These are phyloP conservation scores for Micropterix aruncella DNA, from an alignment of 2,888 invertebrate genomes.

Conservation along the genomic window DNA sequence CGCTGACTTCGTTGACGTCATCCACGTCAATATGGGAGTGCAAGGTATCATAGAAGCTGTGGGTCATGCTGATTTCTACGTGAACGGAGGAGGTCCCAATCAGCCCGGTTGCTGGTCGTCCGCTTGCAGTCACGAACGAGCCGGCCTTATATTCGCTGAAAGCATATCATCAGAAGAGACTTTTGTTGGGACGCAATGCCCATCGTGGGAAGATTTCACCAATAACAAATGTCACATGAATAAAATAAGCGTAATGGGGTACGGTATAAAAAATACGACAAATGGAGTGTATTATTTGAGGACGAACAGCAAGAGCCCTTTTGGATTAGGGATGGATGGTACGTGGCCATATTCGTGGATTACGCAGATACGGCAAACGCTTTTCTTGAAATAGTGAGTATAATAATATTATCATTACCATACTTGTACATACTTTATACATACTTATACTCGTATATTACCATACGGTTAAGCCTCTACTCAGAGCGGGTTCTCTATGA, in stretches of 20 bases:
- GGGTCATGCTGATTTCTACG: constrained; percentile 62
- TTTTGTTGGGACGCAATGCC: constrained; percentile 25
- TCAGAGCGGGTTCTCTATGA: no score
- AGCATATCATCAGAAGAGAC: constrained; percentile 28
- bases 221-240: constrained; percentile 19
- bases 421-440: no score
- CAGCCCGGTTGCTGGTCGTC: constrained; percentile 54
- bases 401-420: no score
- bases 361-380: neutral
- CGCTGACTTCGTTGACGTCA: constrained; percentile 30
- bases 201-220: constrained; percentile 4
- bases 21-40: constrained; percentile 31
- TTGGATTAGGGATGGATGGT: constrained; percentile 30
- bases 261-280: constrained; percentile 28
- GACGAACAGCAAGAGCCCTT: constrained; percentile 24
- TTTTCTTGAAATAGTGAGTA: neutral
- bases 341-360: constrained; percentile 14
- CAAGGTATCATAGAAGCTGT: constrained; percentile 38
- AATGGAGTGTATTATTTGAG: constrained; percentile 32
- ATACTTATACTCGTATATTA: no score
- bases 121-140: constrained; percentile 33
- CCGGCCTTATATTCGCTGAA: constrained; percentile 29
- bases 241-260: constrained; percentile 27
- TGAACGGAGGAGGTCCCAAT: constrained; percentile 52
- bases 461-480: no score